phyloP scores from a whole-genome alignment of 2,888 invertebrate species.

The Pandemis heparana region DNA sequence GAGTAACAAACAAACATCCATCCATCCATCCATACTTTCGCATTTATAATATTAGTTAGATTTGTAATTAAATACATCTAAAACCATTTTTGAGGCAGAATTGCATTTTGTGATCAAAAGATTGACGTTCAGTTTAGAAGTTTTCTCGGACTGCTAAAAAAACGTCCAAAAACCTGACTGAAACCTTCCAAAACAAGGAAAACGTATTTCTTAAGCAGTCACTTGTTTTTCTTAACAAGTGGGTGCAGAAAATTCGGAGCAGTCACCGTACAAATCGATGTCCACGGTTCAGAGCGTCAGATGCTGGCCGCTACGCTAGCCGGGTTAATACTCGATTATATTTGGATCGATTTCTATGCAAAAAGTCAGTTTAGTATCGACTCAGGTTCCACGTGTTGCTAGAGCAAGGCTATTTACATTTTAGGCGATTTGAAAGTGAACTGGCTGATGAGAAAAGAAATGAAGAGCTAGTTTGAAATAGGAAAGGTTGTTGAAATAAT shows the following conservation, averaged over 20 bases:
- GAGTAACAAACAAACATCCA: too few relatives aligned
- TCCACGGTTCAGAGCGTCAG: slow-evolving; percentile 65
- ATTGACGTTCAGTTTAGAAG: background rate
- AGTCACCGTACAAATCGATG: slow-evolving; percentile 67
- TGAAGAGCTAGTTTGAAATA: too few relatives aligned
- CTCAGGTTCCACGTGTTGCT: background rate
- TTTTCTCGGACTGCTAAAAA: background rate
- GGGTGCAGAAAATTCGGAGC: slow-evolving; percentile 63
- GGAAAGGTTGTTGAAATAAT: too few relatives aligned
- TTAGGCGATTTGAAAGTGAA: too few relatives aligned
- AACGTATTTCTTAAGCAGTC: slow-evolving; percentile 16
- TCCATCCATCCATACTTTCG: too few relatives aligned
- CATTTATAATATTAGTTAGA: too few relatives aligned
- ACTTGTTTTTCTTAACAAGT: slow-evolving; percentile 52
- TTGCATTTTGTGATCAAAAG: too few relatives aligned
- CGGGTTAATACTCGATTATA: slow-evolving; percentile 65
- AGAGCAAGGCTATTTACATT: too few relatives aligned
- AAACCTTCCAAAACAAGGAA: slow-evolving; percentile 10
- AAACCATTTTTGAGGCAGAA: too few relatives aligned
- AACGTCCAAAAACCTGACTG: background rate
- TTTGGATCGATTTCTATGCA: slow-evolving; percentile 49
- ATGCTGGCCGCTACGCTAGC: slow-evolving; percentile 52
- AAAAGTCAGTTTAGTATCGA: slow-evolving; percentile 42
- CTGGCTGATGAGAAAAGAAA: too few relatives aligned
- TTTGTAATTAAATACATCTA: too few relatives aligned